These are phyloP conservation scores for Nematostella vectensis DNA, from an alignment of 92 coral and sea anemone genomes.

Conservation along the genomic window DNA sequence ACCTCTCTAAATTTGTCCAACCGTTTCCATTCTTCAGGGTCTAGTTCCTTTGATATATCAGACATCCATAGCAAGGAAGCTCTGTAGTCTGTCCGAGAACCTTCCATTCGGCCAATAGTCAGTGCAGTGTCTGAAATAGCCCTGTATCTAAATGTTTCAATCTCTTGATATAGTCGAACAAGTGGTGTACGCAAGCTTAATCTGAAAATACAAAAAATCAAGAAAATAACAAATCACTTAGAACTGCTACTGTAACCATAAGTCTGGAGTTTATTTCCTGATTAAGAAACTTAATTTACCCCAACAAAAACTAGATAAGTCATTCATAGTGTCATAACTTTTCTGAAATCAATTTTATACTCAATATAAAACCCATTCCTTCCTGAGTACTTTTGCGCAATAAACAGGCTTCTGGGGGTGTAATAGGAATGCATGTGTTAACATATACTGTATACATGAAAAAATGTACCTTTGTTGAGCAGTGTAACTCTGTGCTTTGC, in stretches of 20 bases:
- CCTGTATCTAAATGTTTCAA: conserved; percentile 89
- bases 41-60: conserved; percentile 87
- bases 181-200: conserved; percentile 87
- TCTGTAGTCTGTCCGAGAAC: conserved; percentile 81
- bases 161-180: conserved; percentile 88
- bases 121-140: conserved; percentile 89
- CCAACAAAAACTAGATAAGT: no score
- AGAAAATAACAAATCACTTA: not conserved
- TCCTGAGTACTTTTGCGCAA: no score
- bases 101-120: conserved; percentile 90
- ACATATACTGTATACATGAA: no score
- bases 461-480: conserved; percentile 96
- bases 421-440: no score
- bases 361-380: no score
- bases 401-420: no score
- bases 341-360: no score
- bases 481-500: conserved; percentile 94
- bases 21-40: conserved; percentile 92
- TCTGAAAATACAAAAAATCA: no score
- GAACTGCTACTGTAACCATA: not conserved
- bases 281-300: no score
- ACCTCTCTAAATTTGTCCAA: conserved; percentile 97
- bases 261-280: not conserved
- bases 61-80: conserved; percentile 98
- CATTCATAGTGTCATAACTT: no score